Base-by-base conservation (phyloP, 2,113 vertebrate species). In the Pluvialis apricaria region DNA sequence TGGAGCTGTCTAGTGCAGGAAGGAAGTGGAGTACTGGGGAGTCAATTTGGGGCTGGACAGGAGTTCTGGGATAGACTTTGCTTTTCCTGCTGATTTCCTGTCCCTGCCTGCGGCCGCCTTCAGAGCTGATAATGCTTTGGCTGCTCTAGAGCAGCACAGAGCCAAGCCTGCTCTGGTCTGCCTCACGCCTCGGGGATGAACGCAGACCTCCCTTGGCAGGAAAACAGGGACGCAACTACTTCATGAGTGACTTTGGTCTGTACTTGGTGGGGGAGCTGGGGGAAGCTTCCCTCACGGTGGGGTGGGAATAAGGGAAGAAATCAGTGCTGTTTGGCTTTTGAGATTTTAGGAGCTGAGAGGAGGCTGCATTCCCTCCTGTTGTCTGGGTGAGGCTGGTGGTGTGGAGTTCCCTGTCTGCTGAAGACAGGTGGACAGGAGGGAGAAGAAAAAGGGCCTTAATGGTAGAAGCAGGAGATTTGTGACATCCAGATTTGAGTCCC, bases 1-100 rank as follows among this genome's bases (percentile, higher is more conserved):
- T 0, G 1, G 81, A 66, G 70, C 40, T 20, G 6, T 22, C 42
- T 19, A 8, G 86, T 1, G 6, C 71, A 92, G 94, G 96, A 91
- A 96, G 96, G 95, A 95, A 90, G 66, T 25, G 71, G 64, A 88
- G 51, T 64, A 18, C 51, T 42, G 90, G 28, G 44, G 60, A 69
- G 87, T 88, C 85, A 49, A 1, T 92, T 20, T 51, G 60, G 83
- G 68, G 36, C 87, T 6, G 6, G 36, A 32, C 81, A n/a, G 88
- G 75, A 89, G 71, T 32, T 91, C 78, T 92, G 68, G 66, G 82
- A 65, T 77, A 82, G 84, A 65, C 70, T 94, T 58, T 61, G 55
- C 54, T 96, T 92, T 96, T 95, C 82, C 92, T 94, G 83, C 85
- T 94, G 82, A 4, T 94, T 93, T 91, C 89, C 88, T 71, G 49